Conservation (phyloP, 2,888 invertebrate genomes). For the Drosophila prolongata region DNA sequence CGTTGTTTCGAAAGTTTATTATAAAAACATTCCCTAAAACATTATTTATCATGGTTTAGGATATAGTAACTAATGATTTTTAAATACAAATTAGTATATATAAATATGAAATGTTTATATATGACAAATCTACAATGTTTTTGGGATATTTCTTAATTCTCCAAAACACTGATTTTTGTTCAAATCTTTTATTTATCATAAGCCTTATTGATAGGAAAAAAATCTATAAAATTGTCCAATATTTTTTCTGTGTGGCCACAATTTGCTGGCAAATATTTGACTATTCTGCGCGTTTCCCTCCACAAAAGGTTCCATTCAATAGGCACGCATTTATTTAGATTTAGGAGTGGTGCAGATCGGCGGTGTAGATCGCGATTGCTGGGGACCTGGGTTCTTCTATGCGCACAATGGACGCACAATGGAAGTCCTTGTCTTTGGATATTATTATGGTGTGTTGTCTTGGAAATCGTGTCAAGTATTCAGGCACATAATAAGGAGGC, state of each 20-base stretch:
- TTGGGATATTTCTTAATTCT: too few species aligned
- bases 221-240: neutral
- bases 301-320: constrained; percentile 53
- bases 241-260: neutral
- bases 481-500: constrained; percentile 57
- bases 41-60: too few species aligned
- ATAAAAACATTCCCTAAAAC: too few species aligned
- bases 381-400: constrained; percentile 31
- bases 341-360: constrained; percentile 29
- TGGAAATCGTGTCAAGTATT: constrained; percentile 76
- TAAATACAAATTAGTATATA: too few species aligned
- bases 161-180: too few species aligned
- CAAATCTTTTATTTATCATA: too few species aligned
- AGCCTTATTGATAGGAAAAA: too few species aligned
- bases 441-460: constrained; percentile 12
- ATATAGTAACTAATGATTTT: too few species aligned
- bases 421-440: constrained; percentile 64
- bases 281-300: constrained; percentile 44
- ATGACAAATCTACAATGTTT: too few species aligned
- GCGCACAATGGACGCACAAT: constrained; percentile 48
- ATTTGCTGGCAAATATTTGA: constrained; percentile 60
- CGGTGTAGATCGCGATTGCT: constrained; percentile 54
- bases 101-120: too few species aligned
- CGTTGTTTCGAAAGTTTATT: too few species aligned
- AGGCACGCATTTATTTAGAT: constrained; percentile 7